A percentile compares a stretch with the other conserved stretches of the same genome.
Evolutionary conservation across 37 sponge, comb jelly and placozoan species (phyloP).

Genomic region (Spongilla lacustris): DNA sequence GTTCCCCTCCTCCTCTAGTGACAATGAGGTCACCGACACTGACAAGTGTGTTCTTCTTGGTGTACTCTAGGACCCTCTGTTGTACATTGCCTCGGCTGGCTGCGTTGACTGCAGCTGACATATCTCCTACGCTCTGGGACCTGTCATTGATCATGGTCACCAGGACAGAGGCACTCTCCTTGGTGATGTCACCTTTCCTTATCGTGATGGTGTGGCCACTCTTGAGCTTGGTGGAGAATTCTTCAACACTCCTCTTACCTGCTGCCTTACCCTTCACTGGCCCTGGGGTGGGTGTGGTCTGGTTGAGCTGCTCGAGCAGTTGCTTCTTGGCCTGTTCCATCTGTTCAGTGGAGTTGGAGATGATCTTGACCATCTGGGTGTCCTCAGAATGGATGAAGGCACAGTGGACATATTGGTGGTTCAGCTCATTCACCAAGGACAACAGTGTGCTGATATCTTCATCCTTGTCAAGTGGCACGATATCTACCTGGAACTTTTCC

Average conservation of each 20-base stretch:
- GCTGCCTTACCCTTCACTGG: no score
- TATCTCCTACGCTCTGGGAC: constrained; percentile 53
- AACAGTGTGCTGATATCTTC: no score
- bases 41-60: constrained; percentile 3
- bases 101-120: constrained; percentile 60
- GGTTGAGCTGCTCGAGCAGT: neutral
- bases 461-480: no score
- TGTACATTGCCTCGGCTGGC: constrained; percentile 64
- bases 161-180: constrained; percentile 54
- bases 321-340: constrained; percentile 49
- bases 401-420: constrained; percentile 15
- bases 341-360: constrained; percentile 51
- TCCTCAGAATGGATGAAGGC: constrained; percentile 9
- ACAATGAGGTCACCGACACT: constrained; percentile 45
- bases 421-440: no score
- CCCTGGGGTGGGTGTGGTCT: neutral
- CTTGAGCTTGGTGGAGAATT: neutral
- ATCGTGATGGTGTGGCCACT: constrained; percentile 50
- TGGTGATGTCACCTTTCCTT: constrained; percentile 62
- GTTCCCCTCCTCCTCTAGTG: constrained; percentile 65
- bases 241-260: no score
- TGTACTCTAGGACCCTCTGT: constrained; percentile 4
- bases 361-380: constrained; percentile 1
- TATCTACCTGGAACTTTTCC: no score
- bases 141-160: constrained; percentile 69